Percentiles rank a stretch among this genome's conserved stretches.
phyloP scores from a whole-genome alignment of 2,888 invertebrate genomes.

The Sesia apiformis region DNA sequence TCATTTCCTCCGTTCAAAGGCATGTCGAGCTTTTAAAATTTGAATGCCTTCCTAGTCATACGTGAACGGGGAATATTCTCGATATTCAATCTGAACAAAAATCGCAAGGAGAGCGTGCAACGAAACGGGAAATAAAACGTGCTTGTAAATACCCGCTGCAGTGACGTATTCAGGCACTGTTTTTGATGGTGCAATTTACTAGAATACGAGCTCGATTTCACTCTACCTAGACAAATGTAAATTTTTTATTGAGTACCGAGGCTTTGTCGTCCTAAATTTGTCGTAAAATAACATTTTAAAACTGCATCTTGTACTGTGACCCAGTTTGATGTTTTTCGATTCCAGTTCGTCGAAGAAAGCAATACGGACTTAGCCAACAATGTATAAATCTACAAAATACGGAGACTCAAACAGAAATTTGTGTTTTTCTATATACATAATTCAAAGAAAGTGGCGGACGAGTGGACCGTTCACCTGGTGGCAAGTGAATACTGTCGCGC shows the following conservation, averaged over 20 bases:
- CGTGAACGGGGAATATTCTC: slow-evolving; percentile 3
- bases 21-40: neutral
- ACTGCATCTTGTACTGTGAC: neutral
- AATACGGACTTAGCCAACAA: neutral
- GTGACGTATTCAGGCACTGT: slow-evolving; percentile 35
- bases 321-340: neutral
- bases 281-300: neutral
- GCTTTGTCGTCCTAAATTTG: neutral
- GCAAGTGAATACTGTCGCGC: too few relatives aligned
- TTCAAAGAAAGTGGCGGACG: too few relatives aligned
- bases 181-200: slow-evolving; percentile 32
- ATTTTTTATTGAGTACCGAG: slow-evolving; percentile 2
- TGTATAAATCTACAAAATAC: too few relatives aligned
- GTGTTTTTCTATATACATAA: too few relatives aligned
- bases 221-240: slow-evolving; percentile 17
- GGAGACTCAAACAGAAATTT: too few relatives aligned
- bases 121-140: neutral
- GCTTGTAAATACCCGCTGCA: slow-evolving; percentile 10
- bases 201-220: slow-evolving; percentile 30
- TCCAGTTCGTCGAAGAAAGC: neutral
- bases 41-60: slow-evolving; percentile 2
- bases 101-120: neutral
- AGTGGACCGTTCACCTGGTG: too few relatives aligned
- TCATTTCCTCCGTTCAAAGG: neutral
- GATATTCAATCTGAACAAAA: slow-evolving; percentile 1